phyloP scores from a whole-genome alignment of 2,113 vertebrate genomes.

The Orcinus orca region DNA sequence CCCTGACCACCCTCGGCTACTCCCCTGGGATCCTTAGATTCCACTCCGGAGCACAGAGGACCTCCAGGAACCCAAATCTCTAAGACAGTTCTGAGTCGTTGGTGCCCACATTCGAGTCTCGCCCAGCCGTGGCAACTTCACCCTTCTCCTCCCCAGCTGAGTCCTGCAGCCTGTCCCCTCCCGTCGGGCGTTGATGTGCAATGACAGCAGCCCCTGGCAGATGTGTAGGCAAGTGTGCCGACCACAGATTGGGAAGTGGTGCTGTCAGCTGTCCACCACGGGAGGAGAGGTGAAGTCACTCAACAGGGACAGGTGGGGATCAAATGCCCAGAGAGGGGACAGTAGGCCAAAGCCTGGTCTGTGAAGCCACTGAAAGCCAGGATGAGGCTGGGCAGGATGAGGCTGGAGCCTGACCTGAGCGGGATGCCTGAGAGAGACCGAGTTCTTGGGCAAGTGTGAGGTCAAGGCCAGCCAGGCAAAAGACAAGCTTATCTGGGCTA shows the following conservation, averaged over 20 bases:
- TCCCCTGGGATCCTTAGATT: not conserved
- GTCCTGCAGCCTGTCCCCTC: not conserved
- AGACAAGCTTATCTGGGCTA: not conserved
- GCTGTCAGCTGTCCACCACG: not conserved
- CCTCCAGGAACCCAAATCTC: not conserved
- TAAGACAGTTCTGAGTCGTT: not conserved
- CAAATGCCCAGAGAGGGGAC: not conserved
- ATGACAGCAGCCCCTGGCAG: not conserved
- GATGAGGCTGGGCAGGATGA: not conserved
- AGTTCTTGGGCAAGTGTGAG: not conserved
- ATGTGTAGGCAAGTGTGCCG: not conserved
- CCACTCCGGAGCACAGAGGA: not conserved
- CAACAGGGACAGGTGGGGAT: not conserved
- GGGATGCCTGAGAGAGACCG: not conserved
- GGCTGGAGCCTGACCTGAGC: not conserved
- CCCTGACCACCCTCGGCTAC: not conserved
- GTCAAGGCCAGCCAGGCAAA: not conserved
- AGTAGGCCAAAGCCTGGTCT: conserved; percentile 1
- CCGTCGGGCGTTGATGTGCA: not conserved
- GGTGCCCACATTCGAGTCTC: not conserved
- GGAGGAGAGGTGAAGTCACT: conserved; percentile 14
- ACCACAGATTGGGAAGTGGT: not conserved
- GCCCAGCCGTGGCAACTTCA: not conserved
- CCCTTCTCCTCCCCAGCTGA: not conserved
- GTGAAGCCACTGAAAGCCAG: not conserved